Evolutionary conservation across 2,888 invertebrate species (phyloP), one percentile per base, ranked within the genome.

Genomic region (Thymelicus acteon): DNA sequence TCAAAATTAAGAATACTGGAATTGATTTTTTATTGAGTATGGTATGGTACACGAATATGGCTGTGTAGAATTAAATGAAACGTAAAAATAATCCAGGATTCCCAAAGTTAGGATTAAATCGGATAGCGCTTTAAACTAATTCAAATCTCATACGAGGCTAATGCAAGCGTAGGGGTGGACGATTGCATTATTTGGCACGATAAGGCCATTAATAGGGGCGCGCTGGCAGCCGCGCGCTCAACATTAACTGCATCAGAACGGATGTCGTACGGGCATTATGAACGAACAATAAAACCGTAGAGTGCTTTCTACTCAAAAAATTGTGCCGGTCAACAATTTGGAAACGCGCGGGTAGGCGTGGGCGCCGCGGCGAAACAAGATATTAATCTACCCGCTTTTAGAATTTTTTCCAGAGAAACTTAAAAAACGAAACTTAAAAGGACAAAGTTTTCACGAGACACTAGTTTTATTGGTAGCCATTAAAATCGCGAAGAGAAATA

Each of bases 201-300:
- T 76, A 75, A 74, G 73, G 79, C 85, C 86, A 91, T 92, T 92
- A 90, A 85, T 86, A 84, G 82, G 82, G 79, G 76, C 75, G 64
- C 64, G 85, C 89, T 92, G 92, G 92, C 92, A 91, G 82, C 83
- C 78, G 78, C 83, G 86, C 82, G 72, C 81, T 81, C 79, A 81
- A 87, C 91, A 89, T 90, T 91, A 90, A 89, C 89, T 86, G 86
- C 90, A 87, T 90, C 89, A 85, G 86, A 89, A 86, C 91, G 90
- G 91, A 91, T 88, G 91, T 90, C 89, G 85, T 90, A 88, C 82
- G 82, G 83, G 85, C 86, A 86, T 90, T 91, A 91, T 89, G 89
- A 90, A 90, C 85, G 82, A 80, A 91, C 88, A 90, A 91, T 91
- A 90, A 90, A 91, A 86, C 84, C 83, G 85, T 81, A 78, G 78